Percentiles rank a stretch among this genome's conserved stretches.
phyloP scores from a whole-genome alignment of 2,113 vertebrate genomes.

The Cephalopterus ornatus region DNA sequence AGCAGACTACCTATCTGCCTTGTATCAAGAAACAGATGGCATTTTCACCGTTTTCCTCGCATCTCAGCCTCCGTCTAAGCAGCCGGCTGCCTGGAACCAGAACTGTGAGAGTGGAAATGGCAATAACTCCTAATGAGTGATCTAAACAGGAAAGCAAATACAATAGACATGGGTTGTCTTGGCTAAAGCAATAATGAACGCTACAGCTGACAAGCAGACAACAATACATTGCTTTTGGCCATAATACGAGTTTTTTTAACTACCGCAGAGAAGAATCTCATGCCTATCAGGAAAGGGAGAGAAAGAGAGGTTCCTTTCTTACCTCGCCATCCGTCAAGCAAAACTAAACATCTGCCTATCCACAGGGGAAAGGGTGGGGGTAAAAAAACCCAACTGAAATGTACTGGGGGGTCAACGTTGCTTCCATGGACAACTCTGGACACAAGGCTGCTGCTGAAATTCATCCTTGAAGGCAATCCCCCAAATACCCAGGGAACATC shows the following conservation, averaged over 20 bases:
- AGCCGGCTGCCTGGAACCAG: slow-evolving; percentile 56
- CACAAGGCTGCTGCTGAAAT: background rate
- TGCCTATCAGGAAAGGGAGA: background rate
- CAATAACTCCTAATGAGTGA: slow-evolving; percentile 42
- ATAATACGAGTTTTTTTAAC: slow-evolving; percentile 20
- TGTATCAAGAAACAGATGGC: slow-evolving; percentile 38
- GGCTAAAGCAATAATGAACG: background rate
- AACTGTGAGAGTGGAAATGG: background rate
- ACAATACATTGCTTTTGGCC: background rate
- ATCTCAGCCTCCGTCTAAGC: slow-evolving; percentile 21
- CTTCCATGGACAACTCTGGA: background rate
- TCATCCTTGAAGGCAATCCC: background rate
- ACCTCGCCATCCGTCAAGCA: background rate
- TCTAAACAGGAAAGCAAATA: slow-evolving; percentile 58
- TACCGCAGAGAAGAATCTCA: slow-evolving; percentile 12
- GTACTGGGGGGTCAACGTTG: accelerated
- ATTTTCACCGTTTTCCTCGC: slow-evolving; percentile 22
- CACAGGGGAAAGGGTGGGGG: background rate
- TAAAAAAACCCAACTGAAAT: background rate
- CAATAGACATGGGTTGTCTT: background rate
- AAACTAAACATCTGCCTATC: background rate
- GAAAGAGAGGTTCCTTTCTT: background rate
- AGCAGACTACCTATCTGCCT: slow-evolving; percentile 36
- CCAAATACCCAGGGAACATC: background rate
- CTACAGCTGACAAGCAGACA: background rate